Conservation (phyloP, 2,888 invertebrate species). For the Pandemis corylana region DNA sequence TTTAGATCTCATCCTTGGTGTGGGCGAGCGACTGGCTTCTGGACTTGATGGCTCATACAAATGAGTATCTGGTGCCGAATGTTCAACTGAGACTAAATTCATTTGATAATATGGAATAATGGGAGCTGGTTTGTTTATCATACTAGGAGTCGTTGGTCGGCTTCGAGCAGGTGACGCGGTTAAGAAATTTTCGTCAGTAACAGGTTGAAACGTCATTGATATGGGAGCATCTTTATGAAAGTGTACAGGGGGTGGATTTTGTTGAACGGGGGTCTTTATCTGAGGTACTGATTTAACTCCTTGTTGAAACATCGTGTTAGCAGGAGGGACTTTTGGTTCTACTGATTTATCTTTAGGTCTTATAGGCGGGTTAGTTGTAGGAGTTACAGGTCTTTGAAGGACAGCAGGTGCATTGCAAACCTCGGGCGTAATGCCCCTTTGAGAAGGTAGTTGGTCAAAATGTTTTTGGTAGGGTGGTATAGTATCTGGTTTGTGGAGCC, state of each 20-base stretch:
- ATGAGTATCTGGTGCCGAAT: slow-evolving; percentile 84
- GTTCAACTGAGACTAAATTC: slow-evolving; percentile 89
- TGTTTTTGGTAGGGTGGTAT: slow-evolving; percentile 88
- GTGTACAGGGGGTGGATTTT: slow-evolving; percentile 61
- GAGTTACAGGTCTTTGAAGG: slow-evolving; percentile 74
- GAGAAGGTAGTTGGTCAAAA: slow-evolving; percentile 84
- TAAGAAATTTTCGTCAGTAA: slow-evolving; percentile 83
- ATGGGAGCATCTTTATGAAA: slow-evolving; percentile 81
- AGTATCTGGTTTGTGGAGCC: slow-evolving; percentile 86
- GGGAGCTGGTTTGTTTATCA: slow-evolving; percentile 90
- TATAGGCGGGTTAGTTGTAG: slow-evolving; percentile 71
- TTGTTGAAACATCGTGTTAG: slow-evolving; percentile 46
- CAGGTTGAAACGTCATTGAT: slow-evolving; percentile 87
- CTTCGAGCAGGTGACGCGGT: slow-evolving; percentile 82
- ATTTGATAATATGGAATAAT: slow-evolving; percentile 92
- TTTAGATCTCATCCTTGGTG: slow-evolving; percentile 86
- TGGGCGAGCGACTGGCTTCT: slow-evolving; percentile 86
- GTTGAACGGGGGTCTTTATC: slow-evolving; percentile 54
- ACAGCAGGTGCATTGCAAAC: slow-evolving; percentile 73
- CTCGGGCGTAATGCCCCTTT: slow-evolving; percentile 85
- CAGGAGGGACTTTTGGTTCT: slow-evolving; percentile 54
- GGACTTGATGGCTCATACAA: slow-evolving; percentile 86
- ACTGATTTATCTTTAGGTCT: slow-evolving; percentile 67
- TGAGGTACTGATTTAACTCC: slow-evolving; percentile 51
- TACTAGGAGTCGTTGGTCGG: slow-evolving; percentile 88